Evolutionary conservation across 2,888 invertebrate species (phyloP), one percentile per base, ranked within the genome.

Genomic region (Nephrocerus scutellatus): DNA sequence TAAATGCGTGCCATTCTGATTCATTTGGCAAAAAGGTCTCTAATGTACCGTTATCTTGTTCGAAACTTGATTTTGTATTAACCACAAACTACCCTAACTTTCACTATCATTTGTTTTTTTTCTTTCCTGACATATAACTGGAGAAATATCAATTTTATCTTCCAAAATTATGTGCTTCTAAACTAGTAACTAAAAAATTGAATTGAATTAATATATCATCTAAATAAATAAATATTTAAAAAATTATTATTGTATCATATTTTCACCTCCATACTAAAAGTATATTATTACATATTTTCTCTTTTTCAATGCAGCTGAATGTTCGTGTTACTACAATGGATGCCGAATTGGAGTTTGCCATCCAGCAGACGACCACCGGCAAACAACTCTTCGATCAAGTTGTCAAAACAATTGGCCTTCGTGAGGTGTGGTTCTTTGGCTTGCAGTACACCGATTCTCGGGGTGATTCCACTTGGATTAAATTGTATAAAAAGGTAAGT

Each of bases 251-350:
- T 22, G 14, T 18, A 30, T 12, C 15, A 22, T 24, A 12, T 19
- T 28, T 30, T 22, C 7, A 22, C 7, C 10, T 8, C 7, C 7
- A 22, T 22, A 25, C 3, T 20, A 22, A 15, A 16, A 9, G 30
- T 20, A 28, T 25, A 15, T 26, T 39, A 25, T 15, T 30, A 40
- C 30, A 30, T 36, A 38, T 30, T 40, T n/a, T 25, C 12, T 30
- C 51, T 44, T 52, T 54, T 52, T 53, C 39, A 49, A 69, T 73
- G 3, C 72, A 91, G 90, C 89, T 97, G 80, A 97, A 97, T 80
- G 97, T 98, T 69, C 88, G 97, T 73, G 98, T 98, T 77, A 96
- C 93, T 72, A 97, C 97, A 70, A 97, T 98, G 96, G 98, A 99
- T 79, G 97, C 98, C 72, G 98, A 98, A 80, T 79, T 98, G 84